Conservation (phyloP, 1,140 invertebrate genomes). For the Phymorhynchus buccinoides region DNA sequence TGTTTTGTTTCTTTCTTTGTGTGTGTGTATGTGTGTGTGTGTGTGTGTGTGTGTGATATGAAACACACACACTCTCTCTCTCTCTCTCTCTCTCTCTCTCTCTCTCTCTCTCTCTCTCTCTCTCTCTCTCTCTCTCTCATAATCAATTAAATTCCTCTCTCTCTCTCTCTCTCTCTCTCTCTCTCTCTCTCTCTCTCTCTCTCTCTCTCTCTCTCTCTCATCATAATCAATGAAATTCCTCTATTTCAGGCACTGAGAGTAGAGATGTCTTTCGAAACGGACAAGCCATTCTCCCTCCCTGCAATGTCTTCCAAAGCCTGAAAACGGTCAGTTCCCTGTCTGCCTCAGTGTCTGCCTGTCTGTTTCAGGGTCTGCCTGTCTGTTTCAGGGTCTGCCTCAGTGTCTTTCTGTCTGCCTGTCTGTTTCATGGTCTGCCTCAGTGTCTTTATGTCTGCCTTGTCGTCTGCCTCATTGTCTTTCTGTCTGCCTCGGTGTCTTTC, state of each 20-base stretch:
- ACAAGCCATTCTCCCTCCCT: background rate
- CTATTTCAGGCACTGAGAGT: background rate
- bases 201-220: background rate
- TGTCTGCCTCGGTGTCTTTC: background rate
- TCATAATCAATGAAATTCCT: background rate
- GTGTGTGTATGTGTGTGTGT: too few relatives aligned
- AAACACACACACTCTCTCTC: too few relatives aligned
- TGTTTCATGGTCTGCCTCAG: too few relatives aligned
- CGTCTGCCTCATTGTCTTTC: too few relatives aligned
- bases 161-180: background rate
- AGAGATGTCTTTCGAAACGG: slow-evolving; percentile 11
- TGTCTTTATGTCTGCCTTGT: background rate
- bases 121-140: background rate
- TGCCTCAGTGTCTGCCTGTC: background rate
- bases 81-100: too few relatives aligned
- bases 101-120: too few relatives aligned
- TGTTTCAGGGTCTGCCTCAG: background rate
- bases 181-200: background rate
- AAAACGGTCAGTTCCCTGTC: background rate
- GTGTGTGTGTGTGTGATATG: too few relatives aligned
- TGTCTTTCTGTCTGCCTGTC: background rate
- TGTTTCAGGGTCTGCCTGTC: background rate
- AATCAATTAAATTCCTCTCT: background rate
- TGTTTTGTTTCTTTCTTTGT: too few relatives aligned
- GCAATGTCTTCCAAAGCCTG: background rate